Evolutionary conservation across 2,888 invertebrate genomes (phyloP), one percentile per base, ranked within the genome.

Genomic region (Phoenoteleia sp.): DNA sequence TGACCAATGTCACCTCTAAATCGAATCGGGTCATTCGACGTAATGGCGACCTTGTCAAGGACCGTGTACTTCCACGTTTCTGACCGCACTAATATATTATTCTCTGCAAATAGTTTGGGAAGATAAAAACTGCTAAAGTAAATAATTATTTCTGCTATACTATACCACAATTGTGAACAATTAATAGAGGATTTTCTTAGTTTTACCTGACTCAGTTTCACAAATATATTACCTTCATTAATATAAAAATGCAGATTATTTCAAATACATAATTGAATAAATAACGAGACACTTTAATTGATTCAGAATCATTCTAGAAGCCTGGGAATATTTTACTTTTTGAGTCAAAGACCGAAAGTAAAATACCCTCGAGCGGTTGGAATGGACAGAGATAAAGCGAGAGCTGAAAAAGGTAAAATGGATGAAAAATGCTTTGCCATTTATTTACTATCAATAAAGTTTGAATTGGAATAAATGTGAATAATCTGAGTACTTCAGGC

Each of bases 1-100:
- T 76, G 76, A 81, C 69, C 81, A 81, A 76, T 81, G 76, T 71
- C 71, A 76, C 71, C 64, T 69, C 62, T 47, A 36, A 71, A 71
- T 49, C 56, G 42, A 42, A 42, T 54, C 56, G 23, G 56, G 42
- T 45, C 45, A 71, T 56, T 71, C 29, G 54, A 19, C n/a, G 23
- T 45, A 56, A 27, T 42, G 21, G 19, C 56, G 56, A 42, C 71
- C 71, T 71, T 71, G 71, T 42, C 45, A 15, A 19, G 19, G 29
- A 25, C 13, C 29, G 7, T 15, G n/a, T 11, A 66, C 56, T 56
- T 56, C 45, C 42, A 42, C 36, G 56, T 56, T 56, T 56, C 39
- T 17, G 25, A 54, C 25, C 13, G 6, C 23, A 39, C 39, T 33
- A 19, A 25, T 49, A 19, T 66, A 45, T 64, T 25, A 42, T 19